Percentiles rank a stretch among this genome's conserved stretches.
phyloP scores from a whole-genome alignment of 1,140 invertebrate species.

The Drosophila arizonae region DNA sequence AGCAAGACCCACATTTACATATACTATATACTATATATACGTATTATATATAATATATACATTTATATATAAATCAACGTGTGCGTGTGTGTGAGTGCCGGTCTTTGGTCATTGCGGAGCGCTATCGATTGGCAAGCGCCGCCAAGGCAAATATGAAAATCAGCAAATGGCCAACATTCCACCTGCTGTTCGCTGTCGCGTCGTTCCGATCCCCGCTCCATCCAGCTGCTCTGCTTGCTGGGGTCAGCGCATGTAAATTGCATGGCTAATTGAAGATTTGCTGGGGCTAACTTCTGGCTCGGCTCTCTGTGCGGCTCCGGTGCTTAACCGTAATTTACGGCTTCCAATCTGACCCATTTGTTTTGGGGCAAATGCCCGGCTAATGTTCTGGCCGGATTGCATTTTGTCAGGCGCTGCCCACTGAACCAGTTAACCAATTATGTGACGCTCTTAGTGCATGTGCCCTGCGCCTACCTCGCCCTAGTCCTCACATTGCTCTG shows the following conservation, averaged over 20 bases:
- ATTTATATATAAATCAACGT: not conserved
- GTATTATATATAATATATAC: not conserved
- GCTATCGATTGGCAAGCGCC: constrained; percentile 35
- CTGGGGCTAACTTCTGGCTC: constrained; percentile 17
- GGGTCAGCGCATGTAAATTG: constrained; percentile 26
- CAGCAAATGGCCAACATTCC: constrained; percentile 29
- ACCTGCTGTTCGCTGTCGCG: constrained; percentile 25
- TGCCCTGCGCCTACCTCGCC: not conserved
- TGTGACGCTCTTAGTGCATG: constrained; percentile 26
- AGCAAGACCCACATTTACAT: not conserved
- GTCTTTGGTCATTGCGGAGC: constrained; percentile 8
- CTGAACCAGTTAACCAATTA: constrained; percentile 48
- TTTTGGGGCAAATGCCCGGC: constrained; percentile 26
- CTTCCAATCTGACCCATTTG: constrained; percentile 49
- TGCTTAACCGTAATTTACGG: constrained; percentile 42
- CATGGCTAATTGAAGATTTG: constrained; percentile 47
- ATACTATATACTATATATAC: not conserved
- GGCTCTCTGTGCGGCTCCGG: not conserved
- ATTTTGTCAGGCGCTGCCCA: constrained; percentile 13
- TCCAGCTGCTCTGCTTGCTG: not conserved
- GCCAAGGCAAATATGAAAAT: constrained; percentile 30
- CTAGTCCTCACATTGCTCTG: not conserved
- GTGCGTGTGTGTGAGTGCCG: not conserved
- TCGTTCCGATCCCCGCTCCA: not conserved
- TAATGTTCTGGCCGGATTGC: constrained; percentile 24